These are phyloP conservation scores for Natrix natrix DNA, from an alignment of 2,797 vertebrate genomes.

Conservation along the genomic window DNA sequence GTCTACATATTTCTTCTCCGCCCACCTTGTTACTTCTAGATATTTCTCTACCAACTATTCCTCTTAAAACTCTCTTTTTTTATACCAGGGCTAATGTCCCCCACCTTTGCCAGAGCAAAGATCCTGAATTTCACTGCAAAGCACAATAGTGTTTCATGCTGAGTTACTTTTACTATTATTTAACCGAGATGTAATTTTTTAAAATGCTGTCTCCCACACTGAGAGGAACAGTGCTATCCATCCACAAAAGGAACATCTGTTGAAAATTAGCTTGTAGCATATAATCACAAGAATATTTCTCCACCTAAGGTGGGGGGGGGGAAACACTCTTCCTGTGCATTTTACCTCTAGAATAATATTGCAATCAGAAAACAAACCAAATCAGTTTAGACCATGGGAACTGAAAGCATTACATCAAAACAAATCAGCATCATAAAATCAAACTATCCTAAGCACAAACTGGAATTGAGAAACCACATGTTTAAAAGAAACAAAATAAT, in stretches of 20 bases:
- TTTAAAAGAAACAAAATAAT: constrained; percentile 30
- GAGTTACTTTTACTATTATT: neutral
- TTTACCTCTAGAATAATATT: constrained; percentile 24
- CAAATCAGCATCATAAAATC: constrained; percentile 30
- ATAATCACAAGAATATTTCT: constrained; percentile 12
- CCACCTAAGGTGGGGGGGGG: neutral
- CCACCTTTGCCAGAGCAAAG: neutral
- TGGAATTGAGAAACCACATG: constrained; percentile 39
- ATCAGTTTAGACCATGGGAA: neutral
- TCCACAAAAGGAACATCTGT: neutral
- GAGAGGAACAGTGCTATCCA: neutral
- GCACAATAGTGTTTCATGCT: neutral
- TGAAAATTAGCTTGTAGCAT: constrained; percentile 16
- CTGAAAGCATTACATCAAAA: neutral
- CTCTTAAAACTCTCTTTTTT: neutral
- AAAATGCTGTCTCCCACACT: neutral
- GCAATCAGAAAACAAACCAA: constrained; percentile 41
- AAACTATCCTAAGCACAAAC: neutral
- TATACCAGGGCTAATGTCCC: neutral
- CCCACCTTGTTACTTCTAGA: neutral
- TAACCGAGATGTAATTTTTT: neutral
- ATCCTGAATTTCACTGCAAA: neutral
- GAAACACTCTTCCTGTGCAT: neutral
- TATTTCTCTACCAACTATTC: neutral
- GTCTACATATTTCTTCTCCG: neutral